phyloP scores from a whole-genome alignment of 2,113 vertebrate species.

The Takifugu flavidus region DNA sequence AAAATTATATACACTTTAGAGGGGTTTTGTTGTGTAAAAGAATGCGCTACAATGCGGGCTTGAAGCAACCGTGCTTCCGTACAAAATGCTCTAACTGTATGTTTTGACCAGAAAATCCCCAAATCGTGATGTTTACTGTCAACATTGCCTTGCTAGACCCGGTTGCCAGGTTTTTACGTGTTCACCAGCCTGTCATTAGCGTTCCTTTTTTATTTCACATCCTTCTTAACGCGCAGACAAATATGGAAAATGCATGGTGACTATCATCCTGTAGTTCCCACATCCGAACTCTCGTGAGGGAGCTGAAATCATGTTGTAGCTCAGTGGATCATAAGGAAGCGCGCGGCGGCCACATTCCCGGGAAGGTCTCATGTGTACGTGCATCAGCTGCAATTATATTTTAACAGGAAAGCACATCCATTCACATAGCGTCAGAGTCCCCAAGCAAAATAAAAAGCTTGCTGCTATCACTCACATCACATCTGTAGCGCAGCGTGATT shows the following conservation, averaged over 20 bases:
- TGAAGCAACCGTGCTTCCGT: no score
- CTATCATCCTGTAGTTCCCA: not conserved
- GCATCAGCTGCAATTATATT: slow-evolving; percentile 71
- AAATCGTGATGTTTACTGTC: no score
- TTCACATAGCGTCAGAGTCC: slow-evolving; percentile 58
- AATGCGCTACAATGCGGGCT: not conserved
- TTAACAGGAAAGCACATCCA: slow-evolving; percentile 64
- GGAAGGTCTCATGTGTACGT: slow-evolving; percentile 58
- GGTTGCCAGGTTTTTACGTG: no score
- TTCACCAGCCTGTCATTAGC: not conserved
- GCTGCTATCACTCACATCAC: slow-evolving; percentile 64
- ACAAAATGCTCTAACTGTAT: no score
- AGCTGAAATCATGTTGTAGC: slow-evolving; percentile 45
- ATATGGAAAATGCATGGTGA: not conserved
- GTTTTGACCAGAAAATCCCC: no score
- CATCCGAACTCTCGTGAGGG: slow-evolving; percentile 26
- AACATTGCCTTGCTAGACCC: no score
- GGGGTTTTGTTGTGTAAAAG: slow-evolving; percentile 18
- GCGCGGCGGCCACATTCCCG: slow-evolving; percentile 21
- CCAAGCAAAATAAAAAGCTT: slow-evolving; percentile 66
- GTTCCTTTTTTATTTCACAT: slow-evolving; percentile 3
- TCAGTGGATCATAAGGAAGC: slow-evolving; percentile 38
- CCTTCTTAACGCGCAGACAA: not conserved
- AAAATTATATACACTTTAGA: not conserved
- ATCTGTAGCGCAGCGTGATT: slow-evolving; percentile 66